Percentiles rank a stretch among this genome's conserved stretches.
Evolutionary conservation across 2,888 invertebrate species (phyloP).

Genomic region (Pseudeuparius sepicola): DNA sequence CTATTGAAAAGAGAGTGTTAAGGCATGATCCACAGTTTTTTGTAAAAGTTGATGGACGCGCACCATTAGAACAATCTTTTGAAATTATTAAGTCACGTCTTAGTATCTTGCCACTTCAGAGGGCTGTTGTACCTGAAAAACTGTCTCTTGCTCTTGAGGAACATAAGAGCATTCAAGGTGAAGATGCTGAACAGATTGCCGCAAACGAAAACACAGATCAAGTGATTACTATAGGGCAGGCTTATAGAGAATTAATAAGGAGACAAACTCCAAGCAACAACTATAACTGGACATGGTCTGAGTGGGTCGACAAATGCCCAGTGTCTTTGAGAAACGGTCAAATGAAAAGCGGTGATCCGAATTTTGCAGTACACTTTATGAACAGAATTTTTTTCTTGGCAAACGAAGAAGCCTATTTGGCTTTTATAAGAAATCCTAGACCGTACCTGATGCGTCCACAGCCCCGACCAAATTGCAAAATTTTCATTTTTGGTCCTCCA

Average conservation of each 20-base stretch:
- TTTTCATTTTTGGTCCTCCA: conserved; percentile 51
- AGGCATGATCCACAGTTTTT: conserved; percentile 45
- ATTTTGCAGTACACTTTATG: conserved; percentile 49
- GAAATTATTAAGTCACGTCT: conserved; percentile 41
- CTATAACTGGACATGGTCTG: conserved; percentile 43
- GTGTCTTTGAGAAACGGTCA: conserved; percentile 50
- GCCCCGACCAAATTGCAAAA: conserved; percentile 49
- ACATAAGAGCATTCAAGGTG: conserved; percentile 1
- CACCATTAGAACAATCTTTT: conserved; percentile 42
- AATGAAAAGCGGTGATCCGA: conserved; percentile 42
- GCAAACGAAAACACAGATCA: too few relatives aligned
- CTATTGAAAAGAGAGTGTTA: conserved; percentile 44
- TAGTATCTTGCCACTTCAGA: conserved; percentile 33
- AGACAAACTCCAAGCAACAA: conserved; percentile 29
- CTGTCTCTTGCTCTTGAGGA: conserved; percentile 18
- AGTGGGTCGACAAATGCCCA: conserved; percentile 51
- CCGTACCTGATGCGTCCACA: conserved; percentile 47
- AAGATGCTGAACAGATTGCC: not conserved
- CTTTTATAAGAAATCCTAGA: conserved; percentile 52
- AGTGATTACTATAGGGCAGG: conserved; percentile 32
- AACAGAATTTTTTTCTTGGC: conserved; percentile 52
- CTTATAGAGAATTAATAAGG: conserved; percentile 31
- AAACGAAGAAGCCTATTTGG: conserved; percentile 41
- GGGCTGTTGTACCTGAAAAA: conserved; percentile 33
- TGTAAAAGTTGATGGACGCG: conserved; percentile 50